These are phyloP conservation scores for Leptocoma aspasia DNA, from an alignment of 2,113 vertebrate genomes.

Conservation along the genomic window DNA sequence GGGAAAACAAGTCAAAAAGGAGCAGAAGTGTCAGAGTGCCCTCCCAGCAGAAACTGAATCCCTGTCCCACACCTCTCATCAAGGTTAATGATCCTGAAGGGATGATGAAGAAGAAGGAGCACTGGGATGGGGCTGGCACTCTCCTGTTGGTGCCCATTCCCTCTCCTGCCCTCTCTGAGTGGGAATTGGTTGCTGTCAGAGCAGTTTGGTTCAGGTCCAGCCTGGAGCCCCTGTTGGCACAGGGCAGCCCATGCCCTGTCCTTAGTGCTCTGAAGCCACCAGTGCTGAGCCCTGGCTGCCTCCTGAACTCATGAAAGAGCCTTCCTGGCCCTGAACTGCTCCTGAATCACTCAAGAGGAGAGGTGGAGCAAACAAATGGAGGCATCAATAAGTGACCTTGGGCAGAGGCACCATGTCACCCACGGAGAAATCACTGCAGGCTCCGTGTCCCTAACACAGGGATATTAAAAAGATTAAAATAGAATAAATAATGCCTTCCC, in stretches of 20 bases:
- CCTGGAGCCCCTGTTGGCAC: not conserved
- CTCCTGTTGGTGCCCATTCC: not conserved
- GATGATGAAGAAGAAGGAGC: not conserved
- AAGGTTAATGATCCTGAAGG: not conserved
- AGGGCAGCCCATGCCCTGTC: not conserved
- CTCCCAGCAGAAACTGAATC: not conserved
- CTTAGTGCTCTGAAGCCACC: not conserved
- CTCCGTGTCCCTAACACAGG: not conserved
- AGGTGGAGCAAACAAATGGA: not conserved
- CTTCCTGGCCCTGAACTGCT: not conserved
- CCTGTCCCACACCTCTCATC: not conserved
- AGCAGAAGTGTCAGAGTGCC: not conserved
- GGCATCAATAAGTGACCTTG: not conserved
- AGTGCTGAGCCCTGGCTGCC: constrained; percentile 14
- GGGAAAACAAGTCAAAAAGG: not conserved
- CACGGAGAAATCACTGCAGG: not conserved
- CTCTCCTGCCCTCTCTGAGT: not conserved
- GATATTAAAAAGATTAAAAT: constrained; percentile 3
- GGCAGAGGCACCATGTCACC: not conserved
- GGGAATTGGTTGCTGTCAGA: not conserved
- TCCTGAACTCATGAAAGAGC: not conserved
- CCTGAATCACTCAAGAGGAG: not conserved
- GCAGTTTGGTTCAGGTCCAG: not conserved
- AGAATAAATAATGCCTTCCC: not conserved
- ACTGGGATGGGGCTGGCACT: not conserved